phyloP scores from a whole-genome alignment of 1,140 invertebrate genomes.

The Choristoneura fumiferana region DNA sequence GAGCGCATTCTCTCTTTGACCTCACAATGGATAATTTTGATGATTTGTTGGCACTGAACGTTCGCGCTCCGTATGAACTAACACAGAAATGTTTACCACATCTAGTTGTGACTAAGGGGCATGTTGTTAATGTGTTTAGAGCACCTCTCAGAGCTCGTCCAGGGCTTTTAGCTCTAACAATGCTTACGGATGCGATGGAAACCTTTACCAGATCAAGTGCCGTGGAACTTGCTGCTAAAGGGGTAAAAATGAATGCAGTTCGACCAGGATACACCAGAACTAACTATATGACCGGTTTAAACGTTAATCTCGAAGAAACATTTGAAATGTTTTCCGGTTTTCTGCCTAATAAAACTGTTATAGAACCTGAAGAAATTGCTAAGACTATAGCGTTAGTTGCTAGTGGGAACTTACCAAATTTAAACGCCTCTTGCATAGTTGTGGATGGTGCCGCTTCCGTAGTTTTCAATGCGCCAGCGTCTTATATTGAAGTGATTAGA shows the following conservation, averaged over 20 bases:
- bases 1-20: conserved; percentile 83
- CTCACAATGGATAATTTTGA: conserved; percentile 86
- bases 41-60: conserved; percentile 84
- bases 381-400: conserved; percentile 88
- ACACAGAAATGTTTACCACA: conserved; percentile 86
- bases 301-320: conserved; percentile 80
- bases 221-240: conserved; percentile 70
- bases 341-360: conserved; percentile 87
- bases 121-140: conserved; percentile 33
- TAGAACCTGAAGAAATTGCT: conserved; percentile 85
- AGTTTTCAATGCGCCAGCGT: neutral
- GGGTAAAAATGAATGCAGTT: conserved; percentile 83
- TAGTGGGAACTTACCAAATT: conserved; percentile 86
- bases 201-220: conserved; percentile 84
- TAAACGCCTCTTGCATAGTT: conserved; percentile 87
- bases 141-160: conserved; percentile 25
- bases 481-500: no score
- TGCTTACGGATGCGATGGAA: conserved; percentile 72
- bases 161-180: conserved; percentile 30
- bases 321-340: conserved; percentile 78
- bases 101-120: conserved; percentile 78
- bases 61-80: conserved; percentile 84
- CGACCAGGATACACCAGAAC: conserved; percentile 82
- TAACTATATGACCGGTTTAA: conserved; percentile 77
- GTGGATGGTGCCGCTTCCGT: conserved; percentile 83